Evolutionary conservation across 2,888 invertebrate species (phyloP).

Genomic region (Altica lythri): DNA sequence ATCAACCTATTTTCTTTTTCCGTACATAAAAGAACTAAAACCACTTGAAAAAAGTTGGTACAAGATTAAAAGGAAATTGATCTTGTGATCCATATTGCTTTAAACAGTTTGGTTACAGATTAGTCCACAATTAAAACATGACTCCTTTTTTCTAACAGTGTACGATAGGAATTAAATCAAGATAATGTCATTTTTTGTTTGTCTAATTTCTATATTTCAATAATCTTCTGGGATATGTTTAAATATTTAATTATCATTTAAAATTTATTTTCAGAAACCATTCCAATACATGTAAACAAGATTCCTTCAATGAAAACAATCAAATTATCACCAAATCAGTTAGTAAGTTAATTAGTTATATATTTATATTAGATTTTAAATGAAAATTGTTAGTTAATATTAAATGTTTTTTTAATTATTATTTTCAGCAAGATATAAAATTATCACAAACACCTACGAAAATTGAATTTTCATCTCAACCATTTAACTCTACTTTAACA

Average conservation of each 20-base stretch:
- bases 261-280: slow-evolving; percentile 50
- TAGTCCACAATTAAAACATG: too few species aligned
- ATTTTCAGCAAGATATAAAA: slow-evolving; percentile 50
- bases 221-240: neutral
- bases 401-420: slow-evolving; percentile 31
- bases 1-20: too few species aligned
- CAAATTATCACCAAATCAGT: slow-evolving; percentile 60
- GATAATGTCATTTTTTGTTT: neutral
- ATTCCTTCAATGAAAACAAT: slow-evolving; percentile 62
- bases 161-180: too few species aligned
- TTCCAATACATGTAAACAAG: slow-evolving; percentile 61
- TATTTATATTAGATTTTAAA: neutral
- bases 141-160: too few species aligned
- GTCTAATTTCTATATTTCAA: neutral
- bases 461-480: slow-evolving; percentile 28
- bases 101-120: too few species aligned
- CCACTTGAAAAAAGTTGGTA: too few species aligned
- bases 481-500: slow-evolving; percentile 23
- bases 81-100: too few species aligned
- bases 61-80: too few species aligned
- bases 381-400: slow-evolving; percentile 10
- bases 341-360: slow-evolving; percentile 50
- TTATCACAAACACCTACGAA: slow-evolving; percentile 43
- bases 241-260: neutral
- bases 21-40: too few species aligned